phyloP scores from a whole-genome alignment of 2,888 invertebrate genomes.

The Neria commutata region DNA sequence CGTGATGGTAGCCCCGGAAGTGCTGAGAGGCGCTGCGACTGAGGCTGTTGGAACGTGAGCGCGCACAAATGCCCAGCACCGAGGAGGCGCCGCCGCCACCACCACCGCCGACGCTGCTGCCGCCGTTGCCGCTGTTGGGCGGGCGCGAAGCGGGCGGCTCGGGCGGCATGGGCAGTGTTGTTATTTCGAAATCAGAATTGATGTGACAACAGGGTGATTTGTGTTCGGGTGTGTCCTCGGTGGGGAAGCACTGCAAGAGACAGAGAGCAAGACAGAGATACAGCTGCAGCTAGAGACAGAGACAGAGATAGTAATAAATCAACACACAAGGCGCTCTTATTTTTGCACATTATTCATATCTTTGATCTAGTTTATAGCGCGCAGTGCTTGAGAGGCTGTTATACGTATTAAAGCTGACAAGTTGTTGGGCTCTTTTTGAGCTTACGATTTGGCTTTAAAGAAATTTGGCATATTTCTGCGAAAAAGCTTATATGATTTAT shows the following conservation, averaged over 20 bases:
- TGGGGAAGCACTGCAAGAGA: conserved; percentile 55
- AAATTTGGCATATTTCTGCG: no score
- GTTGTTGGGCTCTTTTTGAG: no score
- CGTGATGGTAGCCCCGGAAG: conserved; percentile 39
- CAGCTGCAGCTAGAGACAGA: no score
- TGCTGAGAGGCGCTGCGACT: conserved; percentile 53
- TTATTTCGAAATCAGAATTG: conserved; percentile 61
- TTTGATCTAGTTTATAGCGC: no score
- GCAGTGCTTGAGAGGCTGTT: no score
- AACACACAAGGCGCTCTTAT: not conserved
- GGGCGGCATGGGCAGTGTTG: conserved; percentile 59
- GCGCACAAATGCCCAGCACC: conserved; percentile 52
- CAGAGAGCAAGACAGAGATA: conserved; percentile 19
- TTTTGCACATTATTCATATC: no score
- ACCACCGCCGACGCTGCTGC: conserved; percentile 35
- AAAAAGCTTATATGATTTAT: no score
- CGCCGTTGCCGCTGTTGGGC: conserved; percentile 36
- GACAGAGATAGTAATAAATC: not conserved
- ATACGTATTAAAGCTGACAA: no score
- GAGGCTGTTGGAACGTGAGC: conserved; percentile 52
- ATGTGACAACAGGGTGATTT: conserved; percentile 58
- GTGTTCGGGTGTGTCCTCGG: conserved; percentile 57
- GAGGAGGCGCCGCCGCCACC: conserved; percentile 51
- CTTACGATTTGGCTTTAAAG: no score
- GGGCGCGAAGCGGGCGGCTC: conserved; percentile 59